Percentiles rank a stretch among this genome's conserved stretches.
Conservation (phyloP, 2,888 invertebrate species). For the Augiades crinisus region DNA sequence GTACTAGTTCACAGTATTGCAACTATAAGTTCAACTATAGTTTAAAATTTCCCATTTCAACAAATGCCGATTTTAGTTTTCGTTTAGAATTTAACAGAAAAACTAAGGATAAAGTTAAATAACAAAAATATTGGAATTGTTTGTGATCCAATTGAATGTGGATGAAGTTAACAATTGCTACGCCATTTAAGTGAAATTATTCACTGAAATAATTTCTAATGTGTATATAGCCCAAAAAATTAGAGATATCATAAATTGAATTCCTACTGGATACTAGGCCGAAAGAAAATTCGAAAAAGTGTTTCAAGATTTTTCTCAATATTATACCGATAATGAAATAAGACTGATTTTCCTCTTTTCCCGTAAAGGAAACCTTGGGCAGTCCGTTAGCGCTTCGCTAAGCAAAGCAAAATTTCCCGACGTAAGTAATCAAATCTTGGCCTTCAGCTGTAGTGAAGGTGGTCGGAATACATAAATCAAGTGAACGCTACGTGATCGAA, state of each 20-base stretch:
- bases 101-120: background rate
- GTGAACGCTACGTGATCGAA: conserved; percentile 71
- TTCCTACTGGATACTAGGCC: too few relatives aligned
- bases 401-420: conserved; percentile 51
- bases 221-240: too few relatives aligned
- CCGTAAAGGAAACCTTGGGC: conserved; percentile 37
- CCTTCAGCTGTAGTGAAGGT: conserved; percentile 60
- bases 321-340: background rate
- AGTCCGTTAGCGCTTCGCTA: conserved; percentile 51
- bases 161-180: background rate
- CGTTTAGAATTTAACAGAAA: background rate
- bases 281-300: too few relatives aligned
- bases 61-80: background rate
- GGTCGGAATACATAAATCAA: conserved; percentile 75
- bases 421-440: conserved; percentile 68
- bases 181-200: too few relatives aligned
- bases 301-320: background rate
- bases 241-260: too few relatives aligned
- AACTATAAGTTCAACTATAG: background rate
- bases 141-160: background rate
- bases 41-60: background rate
- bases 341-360: background rate
- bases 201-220: too few relatives aligned
- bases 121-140: background rate
- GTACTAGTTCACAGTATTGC: background rate